Evolutionary conservation across 2,797 vertebrate species (phyloP), one percentile per base, ranked within the genome.

Genomic region (Coregonus suidteri): DNA sequence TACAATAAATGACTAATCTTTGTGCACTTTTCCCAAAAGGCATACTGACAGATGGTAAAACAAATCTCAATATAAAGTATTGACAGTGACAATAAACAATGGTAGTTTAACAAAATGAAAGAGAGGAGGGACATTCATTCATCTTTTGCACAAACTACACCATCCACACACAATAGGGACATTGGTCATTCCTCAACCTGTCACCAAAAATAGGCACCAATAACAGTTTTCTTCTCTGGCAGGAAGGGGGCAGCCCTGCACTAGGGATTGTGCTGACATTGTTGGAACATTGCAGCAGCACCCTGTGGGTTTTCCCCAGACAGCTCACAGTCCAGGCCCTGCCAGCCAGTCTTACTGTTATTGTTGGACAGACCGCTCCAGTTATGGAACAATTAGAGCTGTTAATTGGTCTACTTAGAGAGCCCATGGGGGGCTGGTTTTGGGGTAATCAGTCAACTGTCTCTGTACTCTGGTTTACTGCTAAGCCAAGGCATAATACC

Each of bases 261-360:
- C 74, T 54, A 84, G 70, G 79, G 81, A 78, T 79, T 64, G 25
- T 52, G 79, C 79, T 86, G 78, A 88, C 86, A 79, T 18, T 78
- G 71, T 72, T 82, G 80, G 79, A 89, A 87, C 18, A 79, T 69
- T 77, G 81, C 81, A 81, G 73, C 41, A 78, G 78, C 75, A 75
- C 74, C 52, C 66, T 81, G 77, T 81, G 86, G 85, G 78, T 83
- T 86, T 89, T 88, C 82, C 80, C 77, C 31, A 71, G 54, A 75
- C 68, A 79, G 54, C 54, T 81, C 70, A 82, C 70, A 86, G 79
- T 18, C 80, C 75, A 54, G 56, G 35, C 30, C 11, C 62, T 86
- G 75, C 35, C 78, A 73, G 41, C 76, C 51, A 56, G 15, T 51
- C 3, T 67, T 18, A 71, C 65, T n/a, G 73, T 76, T 62, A 30